Evolutionary conservation across 1,140 invertebrate genomes (phyloP).

Genomic region (Megalopta genalis): DNA sequence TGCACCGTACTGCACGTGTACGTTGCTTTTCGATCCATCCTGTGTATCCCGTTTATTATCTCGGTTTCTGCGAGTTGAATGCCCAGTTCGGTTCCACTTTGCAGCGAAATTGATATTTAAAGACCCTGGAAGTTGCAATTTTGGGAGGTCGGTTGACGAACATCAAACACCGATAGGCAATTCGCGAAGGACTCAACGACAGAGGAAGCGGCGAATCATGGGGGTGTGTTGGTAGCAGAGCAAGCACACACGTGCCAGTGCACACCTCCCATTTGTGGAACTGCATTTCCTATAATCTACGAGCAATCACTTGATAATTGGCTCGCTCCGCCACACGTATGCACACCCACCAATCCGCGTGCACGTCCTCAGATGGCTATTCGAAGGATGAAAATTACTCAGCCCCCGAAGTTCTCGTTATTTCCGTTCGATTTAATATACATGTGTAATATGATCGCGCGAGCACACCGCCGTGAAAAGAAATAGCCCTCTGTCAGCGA

Average conservation of each 20-base stretch:
- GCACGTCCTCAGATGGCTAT: slow-evolving; percentile 56
- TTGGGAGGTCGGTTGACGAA: slow-evolving; percentile 32
- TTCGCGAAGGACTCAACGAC: slow-evolving; percentile 61
- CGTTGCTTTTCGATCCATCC: too few relatives aligned
- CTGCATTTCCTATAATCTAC: slow-evolving; percentile 73
- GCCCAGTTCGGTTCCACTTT: background rate
- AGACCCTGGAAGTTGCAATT: background rate
- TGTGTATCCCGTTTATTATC: too few relatives aligned
- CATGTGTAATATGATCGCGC: background rate
- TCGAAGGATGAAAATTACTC: slow-evolving; percentile 57
- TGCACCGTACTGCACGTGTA: too few relatives aligned
- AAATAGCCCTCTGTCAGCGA: background rate
- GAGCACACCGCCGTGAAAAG: background rate
- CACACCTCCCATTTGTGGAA: slow-evolving; percentile 61
- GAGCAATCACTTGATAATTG: slow-evolving; percentile 73
- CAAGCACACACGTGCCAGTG: slow-evolving; percentile 37
- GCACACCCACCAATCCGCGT: slow-evolving; percentile 23
- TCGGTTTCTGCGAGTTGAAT: too few relatives aligned
- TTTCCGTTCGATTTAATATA: slow-evolving; percentile 39
- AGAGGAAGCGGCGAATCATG: slow-evolving; percentile 58
- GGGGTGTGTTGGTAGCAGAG: background rate
- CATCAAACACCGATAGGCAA: slow-evolving; percentile 69
- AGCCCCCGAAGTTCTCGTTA: slow-evolving; percentile 38
- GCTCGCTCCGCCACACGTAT: slow-evolving; percentile 39
- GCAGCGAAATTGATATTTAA: background rate